Evolutionary conservation across 1,140 invertebrate genomes (phyloP).

Genomic region (Drosophila kepulauana): DNA sequence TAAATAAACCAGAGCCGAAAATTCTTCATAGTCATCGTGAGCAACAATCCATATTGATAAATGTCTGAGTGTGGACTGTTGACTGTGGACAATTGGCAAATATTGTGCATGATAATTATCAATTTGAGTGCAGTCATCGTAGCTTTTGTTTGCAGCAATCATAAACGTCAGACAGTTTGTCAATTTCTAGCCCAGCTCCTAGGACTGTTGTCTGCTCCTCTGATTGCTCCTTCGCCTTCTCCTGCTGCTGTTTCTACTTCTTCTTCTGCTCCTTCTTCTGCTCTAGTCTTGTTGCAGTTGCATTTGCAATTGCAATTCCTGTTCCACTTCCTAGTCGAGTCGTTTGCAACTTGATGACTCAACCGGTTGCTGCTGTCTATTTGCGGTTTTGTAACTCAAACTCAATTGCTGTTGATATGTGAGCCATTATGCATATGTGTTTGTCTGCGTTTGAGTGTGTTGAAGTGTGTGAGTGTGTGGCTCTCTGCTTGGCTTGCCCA

Average conservation of each 20-base stretch:
- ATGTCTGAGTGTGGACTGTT: not conserved
- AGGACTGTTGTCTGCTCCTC: not conserved
- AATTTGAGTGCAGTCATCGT: slow-evolving; percentile 76
- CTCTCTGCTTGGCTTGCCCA: not conserved
- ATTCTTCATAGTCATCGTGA: too few species aligned
- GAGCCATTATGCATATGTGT: not conserved
- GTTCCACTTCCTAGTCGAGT: not conserved
- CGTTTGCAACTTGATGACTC: slow-evolving; percentile 63
- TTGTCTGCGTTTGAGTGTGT: not conserved
- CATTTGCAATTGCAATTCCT: slow-evolving; percentile 1
- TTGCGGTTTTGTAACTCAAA: slow-evolving; percentile 75
- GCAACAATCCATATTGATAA: not conserved
- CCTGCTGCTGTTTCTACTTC: not conserved
- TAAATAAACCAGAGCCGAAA: too few species aligned
- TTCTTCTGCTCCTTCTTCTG: not conserved
- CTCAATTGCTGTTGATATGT: slow-evolving; percentile 58
- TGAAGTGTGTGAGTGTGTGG: not conserved
- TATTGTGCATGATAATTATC: slow-evolving; percentile 73
- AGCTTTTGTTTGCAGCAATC: slow-evolving; percentile 76
- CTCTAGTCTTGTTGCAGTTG: not conserved
- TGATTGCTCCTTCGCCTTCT: not conserved
- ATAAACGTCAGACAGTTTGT: slow-evolving; percentile 60
- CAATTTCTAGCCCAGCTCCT: slow-evolving; percentile 30
- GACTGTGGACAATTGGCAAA: slow-evolving; percentile 47
- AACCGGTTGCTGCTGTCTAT: slow-evolving; percentile 66